Conservation (phyloP, 2,888 invertebrate genomes). For the Leptopilina syphax region DNA sequence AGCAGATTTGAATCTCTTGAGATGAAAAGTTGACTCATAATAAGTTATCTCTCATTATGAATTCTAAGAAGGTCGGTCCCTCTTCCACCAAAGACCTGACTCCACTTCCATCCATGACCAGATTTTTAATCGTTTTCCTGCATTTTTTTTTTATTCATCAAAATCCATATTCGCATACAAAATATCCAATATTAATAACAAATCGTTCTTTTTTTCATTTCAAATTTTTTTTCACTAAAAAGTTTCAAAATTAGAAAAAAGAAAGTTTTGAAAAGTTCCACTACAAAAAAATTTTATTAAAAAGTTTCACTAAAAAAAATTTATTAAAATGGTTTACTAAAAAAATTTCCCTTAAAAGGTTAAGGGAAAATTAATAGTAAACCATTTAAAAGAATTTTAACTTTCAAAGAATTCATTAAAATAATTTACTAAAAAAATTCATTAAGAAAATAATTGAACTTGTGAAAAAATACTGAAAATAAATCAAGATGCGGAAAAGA, state of each 20-base stretch:
- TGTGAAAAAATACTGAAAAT: not conserved
- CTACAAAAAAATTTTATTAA: too few relatives aligned
- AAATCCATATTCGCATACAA: not conserved
- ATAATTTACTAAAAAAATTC: too few relatives aligned
- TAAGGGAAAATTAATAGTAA: too few relatives aligned
- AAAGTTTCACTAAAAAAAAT: too few relatives aligned
- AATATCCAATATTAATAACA: not conserved
- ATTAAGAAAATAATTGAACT: too few relatives aligned
- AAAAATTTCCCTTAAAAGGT: too few relatives aligned
- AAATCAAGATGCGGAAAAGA: not conserved
- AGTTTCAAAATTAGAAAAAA: too few relatives aligned
- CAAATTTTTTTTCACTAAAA: too few relatives aligned
- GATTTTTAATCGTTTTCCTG: conserved; percentile 25
- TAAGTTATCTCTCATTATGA: conserved; percentile 28
- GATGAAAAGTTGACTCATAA: conserved; percentile 30
- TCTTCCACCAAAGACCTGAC: conserved; percentile 1
- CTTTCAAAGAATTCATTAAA: too few relatives aligned
- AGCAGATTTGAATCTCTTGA: conserved; percentile 34
- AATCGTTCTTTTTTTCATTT: not conserved
- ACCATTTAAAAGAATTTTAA: too few relatives aligned
- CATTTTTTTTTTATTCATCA: not conserved
- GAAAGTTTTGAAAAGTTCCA: too few relatives aligned
- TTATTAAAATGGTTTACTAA: too few relatives aligned
- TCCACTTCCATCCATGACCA: not conserved
- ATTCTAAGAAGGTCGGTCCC: conserved; percentile 25